Evolutionary conservation across 2,113 vertebrate genomes (phyloP).

Genomic region (Progne subis): DNA sequence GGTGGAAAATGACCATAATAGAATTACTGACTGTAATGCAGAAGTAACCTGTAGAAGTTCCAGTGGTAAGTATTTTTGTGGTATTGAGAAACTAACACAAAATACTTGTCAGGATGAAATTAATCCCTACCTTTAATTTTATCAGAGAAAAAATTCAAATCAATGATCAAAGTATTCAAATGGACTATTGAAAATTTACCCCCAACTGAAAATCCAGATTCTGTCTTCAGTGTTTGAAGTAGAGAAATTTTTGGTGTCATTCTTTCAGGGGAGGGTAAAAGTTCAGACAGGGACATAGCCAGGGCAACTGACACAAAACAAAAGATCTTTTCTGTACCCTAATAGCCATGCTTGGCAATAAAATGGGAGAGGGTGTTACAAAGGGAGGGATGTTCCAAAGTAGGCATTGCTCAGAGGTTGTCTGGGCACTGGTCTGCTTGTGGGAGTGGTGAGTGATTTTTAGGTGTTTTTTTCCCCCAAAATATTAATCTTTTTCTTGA

Average conservation of each 20-base stretch:
- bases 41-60: not conserved
- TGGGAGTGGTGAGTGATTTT: not conserved
- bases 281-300: not conserved
- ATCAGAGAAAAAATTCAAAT: not conserved
- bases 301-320: not conserved
- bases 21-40: not conserved
- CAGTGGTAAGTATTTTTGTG: not conserved
- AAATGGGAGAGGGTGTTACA: not conserved
- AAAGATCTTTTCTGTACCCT: not conserved
- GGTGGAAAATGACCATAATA: not conserved
- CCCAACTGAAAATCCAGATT: not conserved
- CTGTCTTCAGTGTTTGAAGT: not conserved
- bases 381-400: not conserved
- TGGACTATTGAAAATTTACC: not conserved
- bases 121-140: not conserved
- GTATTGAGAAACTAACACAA: not conserved
- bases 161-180: not conserved
- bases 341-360: not conserved
- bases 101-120: not conserved
- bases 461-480: not conserved
- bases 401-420: not conserved
- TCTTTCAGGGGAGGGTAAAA: accelerated
- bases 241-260: not conserved
- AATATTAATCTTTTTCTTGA: not conserved
- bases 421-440: not conserved